Base-by-base conservation (phyloP, 2,888 invertebrate species). In the Pollenia labialis region DNA sequence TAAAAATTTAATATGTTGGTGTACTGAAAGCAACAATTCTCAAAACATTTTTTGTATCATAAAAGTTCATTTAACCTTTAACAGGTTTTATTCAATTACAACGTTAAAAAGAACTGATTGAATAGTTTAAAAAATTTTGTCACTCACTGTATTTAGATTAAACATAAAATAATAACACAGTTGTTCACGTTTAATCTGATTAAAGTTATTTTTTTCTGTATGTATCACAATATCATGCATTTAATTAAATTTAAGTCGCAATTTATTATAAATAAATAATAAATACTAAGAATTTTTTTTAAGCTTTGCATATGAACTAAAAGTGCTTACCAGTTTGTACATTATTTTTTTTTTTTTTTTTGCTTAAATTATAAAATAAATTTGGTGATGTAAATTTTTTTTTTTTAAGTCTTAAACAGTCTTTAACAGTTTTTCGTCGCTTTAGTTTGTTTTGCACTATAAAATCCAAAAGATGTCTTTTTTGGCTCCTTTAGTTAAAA, bases 281-380 rank as follows among this genome's bases (percentile, higher is more conserved):
- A 3, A 54, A 10, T 10, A 54, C 54, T 54, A 18, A n/a, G 7
- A 16, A 14, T 50, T 50, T 42, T 42, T 42, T 11, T 64, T 44
- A 64, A 64, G 1, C 44, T 18, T 16, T 12, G 7, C 12, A 12
- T 54, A 56, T 8, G 11, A 56, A 18, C 18, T 18, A 9, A 23
- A 48, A 69, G 46, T 54, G 23, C 76, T 76, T 82, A 82, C 82
- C 82, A 82, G 60, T 76, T 82, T 82, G 54, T 76, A 82, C 82
- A 82, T 82, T 64, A 50, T 80, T 76, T n/a, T 2, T 68, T 58
- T 71, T 8, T 12, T 8, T 64, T 56, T 12, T 60, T 62, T 52
- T 42, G 23, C 44, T 81, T 75, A 75, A 52, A 32, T 68, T 69
- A 12, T 12, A 14, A 52, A 32, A 50, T 4, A 56, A 40, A 50